Percentiles rank a stretch among this genome's conserved stretches.
phyloP scores from a whole-genome alignment of 2,888 invertebrate genomes.

The Plagodis pulveraria region DNA sequence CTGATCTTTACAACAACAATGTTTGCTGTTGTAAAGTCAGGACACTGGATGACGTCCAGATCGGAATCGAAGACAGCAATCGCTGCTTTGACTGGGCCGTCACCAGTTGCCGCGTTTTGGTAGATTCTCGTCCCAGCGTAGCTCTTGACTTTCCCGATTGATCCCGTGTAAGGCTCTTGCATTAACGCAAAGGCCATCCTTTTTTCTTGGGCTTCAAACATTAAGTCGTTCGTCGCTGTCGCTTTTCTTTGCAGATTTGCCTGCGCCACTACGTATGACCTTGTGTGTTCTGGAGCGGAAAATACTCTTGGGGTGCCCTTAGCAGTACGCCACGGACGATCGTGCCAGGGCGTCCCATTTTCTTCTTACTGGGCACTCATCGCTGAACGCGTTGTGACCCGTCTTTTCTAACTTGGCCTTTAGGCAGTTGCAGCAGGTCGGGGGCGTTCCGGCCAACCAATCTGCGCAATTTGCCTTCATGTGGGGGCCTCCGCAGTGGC shows the following conservation, averaged over 20 bases:
- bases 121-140: background rate
- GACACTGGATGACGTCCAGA: constrained; percentile 24
- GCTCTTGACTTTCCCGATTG: background rate
- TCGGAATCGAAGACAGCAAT: constrained; percentile 9
- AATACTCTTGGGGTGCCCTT: background rate
- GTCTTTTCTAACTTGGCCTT: background rate
- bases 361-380: background rate
- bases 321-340: background rate
- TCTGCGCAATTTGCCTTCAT: constrained; percentile 7
- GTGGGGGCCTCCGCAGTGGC: constrained; percentile 26
- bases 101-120: background rate
- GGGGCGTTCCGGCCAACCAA: constrained; percentile 6
- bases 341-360: background rate
- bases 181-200: constrained; percentile 10
- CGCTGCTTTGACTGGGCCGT: constrained; percentile 13
- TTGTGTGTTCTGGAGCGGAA: background rate
- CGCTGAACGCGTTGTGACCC: constrained; percentile 5
- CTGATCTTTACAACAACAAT: background rate
- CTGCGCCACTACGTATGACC: background rate
- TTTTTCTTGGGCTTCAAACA: background rate
- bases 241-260: constrained; percentile 5
- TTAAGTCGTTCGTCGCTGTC: constrained; percentile 1
- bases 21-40: constrained; percentile 3
- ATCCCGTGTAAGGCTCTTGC: constrained; percentile 12
- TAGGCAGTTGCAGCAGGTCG: background rate